Conservation (phyloP, 1,140 invertebrate genomes). For the Zophobas morio region DNA sequence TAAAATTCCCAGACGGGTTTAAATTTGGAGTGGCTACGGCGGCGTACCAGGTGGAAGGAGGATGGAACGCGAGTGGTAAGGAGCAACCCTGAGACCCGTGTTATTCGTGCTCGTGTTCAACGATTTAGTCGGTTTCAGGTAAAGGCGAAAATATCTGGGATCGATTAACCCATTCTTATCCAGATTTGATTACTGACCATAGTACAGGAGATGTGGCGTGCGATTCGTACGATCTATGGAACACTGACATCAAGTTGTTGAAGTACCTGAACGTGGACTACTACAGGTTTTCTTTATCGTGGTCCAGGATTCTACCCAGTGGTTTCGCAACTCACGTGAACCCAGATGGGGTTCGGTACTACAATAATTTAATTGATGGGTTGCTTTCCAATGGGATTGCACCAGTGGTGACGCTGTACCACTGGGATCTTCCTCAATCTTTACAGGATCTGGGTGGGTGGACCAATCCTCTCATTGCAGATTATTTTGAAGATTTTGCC, state of each 20-base stretch:
- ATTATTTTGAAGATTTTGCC: constrained; percentile 64
- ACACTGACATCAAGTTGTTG: constrained; percentile 69
- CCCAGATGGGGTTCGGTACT: constrained; percentile 70
- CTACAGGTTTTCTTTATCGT: constrained; percentile 76
- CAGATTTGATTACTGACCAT: constrained; percentile 64
- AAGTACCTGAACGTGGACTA: constrained; percentile 69
- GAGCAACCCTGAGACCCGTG: constrained; percentile 8
- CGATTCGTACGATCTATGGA: constrained; percentile 70
- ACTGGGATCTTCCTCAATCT: constrained; percentile 72
- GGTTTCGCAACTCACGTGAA: constrained; percentile 71
- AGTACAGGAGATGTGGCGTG: constrained; percentile 71
- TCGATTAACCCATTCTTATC: constrained; percentile 60
- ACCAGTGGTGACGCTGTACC: constrained; percentile 76
- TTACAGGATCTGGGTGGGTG: constrained; percentile 71
- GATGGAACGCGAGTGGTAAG: constrained; percentile 71
- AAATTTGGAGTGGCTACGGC: constrained; percentile 71
- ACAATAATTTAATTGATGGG: constrained; percentile 70
- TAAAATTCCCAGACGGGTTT: constrained; percentile 70
- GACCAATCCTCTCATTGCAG: constrained; percentile 64
- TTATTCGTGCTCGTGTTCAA: neutral
- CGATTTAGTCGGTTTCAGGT: constrained; percentile 27
- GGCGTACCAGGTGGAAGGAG: constrained; percentile 74
- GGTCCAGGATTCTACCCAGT: constrained; percentile 73
- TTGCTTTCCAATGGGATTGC: constrained; percentile 68
- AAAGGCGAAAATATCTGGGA: constrained; percentile 70